Base-by-base conservation (phyloP, 2,888 invertebrate genomes). In the Schizaphis graminum region DNA sequence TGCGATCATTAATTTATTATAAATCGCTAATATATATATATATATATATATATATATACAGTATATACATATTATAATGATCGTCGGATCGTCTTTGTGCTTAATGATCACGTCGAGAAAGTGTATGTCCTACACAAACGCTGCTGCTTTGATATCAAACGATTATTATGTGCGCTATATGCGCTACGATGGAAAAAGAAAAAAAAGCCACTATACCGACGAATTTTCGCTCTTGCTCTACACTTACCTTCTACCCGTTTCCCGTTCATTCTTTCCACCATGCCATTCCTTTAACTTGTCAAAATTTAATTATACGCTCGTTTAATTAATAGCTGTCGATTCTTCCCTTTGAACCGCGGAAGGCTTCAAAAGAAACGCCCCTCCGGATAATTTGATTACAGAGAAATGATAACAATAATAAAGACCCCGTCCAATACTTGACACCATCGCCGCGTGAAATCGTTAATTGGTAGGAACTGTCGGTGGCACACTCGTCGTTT, bases 401-500 rank as follows among this genome's bases (percentile, higher is more conserved):
- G 94, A 94, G 94, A 94, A 94, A 94, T 91, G 94, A 94, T 94
- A 94, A 94, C 94, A 94, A 94, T 91, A 94, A 94, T 87, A 91
- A 94, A 94, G 94, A 94, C 56, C 61, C 86, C 67, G 86, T 86
- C 86, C 90, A 86, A 91, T 94, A 94, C 94, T 94, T 53, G 94
- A 94, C 94, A 91, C 93, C 89, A 87, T 89, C 89, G 44, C 77
- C 87, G 57, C 89, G 93, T 91, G 94, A 91, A 94, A 94, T 94
- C 94, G 94, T 94, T 94, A 94, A 94, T 94, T 94, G 90, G 94
- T 91, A 94, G 94, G 61, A 90, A 87, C 91, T 86, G 90, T 91
- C 94, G 90, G n/a, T 53, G 86, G 86, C 91, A 94, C 91, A 94
- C 91, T 61, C 93, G 49, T 44, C 77, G 92, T 89, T 7, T 24